phyloP scores from a whole-genome alignment of 2,113 vertebrate genomes.

The Cyprinodon variegatus region DNA sequence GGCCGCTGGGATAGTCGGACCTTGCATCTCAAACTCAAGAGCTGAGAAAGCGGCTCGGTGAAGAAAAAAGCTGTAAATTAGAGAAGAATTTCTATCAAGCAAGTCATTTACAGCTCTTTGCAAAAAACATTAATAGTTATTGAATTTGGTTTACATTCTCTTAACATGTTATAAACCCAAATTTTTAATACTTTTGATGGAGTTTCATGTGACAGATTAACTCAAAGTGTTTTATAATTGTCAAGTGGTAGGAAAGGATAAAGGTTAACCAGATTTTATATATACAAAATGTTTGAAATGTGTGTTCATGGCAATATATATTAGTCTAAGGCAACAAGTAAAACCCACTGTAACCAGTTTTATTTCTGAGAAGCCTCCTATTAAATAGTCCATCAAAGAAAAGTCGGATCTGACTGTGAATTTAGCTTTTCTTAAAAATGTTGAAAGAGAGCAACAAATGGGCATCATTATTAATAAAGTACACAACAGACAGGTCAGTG shows the following conservation, averaged over 20 bases:
- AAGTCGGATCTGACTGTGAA: background rate
- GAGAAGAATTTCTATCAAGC: background rate
- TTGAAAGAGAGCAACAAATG: background rate
- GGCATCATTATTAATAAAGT: background rate
- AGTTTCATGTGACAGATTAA: background rate
- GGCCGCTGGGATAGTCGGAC: constrained; percentile 70
- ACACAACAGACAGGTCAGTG: background rate
- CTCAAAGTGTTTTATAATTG: background rate
- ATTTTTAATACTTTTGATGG: background rate
- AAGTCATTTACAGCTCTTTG: background rate
- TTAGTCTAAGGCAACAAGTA: background rate
- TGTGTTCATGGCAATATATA: background rate
- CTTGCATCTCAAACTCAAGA: constrained; percentile 49
- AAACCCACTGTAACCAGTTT: background rate
- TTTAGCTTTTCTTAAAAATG: background rate
- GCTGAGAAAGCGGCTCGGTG: constrained; percentile 37
- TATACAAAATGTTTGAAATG: background rate
- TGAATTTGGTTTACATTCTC: background rate
- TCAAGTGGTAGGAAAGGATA: background rate
- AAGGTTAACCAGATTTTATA: too few relatives aligned
- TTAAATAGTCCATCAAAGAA: background rate
- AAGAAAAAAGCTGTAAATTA: constrained; percentile 9
- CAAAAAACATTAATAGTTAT: background rate
- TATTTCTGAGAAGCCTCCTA: background rate
- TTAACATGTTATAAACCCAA: background rate